phyloP scores from a whole-genome alignment of 1,140 invertebrate species.

The Drosophila mauritiana region DNA sequence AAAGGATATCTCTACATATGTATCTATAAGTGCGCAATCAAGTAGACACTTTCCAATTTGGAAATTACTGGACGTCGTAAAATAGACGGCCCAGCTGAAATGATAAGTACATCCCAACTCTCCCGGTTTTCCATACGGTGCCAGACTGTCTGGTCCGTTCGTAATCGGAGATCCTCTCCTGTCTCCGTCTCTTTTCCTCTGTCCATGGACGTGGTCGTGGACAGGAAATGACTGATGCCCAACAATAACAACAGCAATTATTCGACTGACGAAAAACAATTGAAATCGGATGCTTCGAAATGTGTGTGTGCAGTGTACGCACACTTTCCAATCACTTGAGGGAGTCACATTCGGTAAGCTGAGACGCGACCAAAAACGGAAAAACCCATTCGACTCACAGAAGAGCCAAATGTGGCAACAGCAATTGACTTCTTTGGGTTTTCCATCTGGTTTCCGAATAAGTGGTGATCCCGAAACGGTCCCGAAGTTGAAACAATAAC shows the following conservation, averaged over 20 bases:
- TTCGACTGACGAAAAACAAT: conserved; percentile 43
- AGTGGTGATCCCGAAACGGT: conserved; percentile 29
- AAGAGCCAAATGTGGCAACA: conserved; percentile 35
- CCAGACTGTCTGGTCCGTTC: conserved; percentile 71
- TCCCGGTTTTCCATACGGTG: conserved; percentile 39
- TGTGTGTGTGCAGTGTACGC: conserved; percentile 28
- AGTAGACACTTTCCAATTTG: background rate
- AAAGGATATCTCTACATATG: too few relatives aligned
- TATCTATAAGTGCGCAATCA: background rate
- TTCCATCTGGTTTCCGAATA: conserved; percentile 80
- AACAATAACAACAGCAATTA: conserved; percentile 55
- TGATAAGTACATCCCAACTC: background rate
- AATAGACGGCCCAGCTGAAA: conserved; percentile 2
- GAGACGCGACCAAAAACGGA: conserved; percentile 74
- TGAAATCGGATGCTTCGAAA: conserved; percentile 45
- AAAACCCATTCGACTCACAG: conserved; percentile 60
- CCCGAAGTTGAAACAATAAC: background rate
- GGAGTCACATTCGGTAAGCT: conserved; percentile 43
- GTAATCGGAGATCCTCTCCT: conserved; percentile 50
- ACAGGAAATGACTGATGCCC: conserved; percentile 69
- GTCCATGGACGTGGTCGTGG: conserved; percentile 1
- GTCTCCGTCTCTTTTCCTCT: background rate
- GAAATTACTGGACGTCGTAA: background rate
- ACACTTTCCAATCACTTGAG: conserved; percentile 50
- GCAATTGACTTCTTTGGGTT: conserved; percentile 39